phyloP scores from a whole-genome alignment of 2,113 vertebrate species.

The Brevimyrus niger region DNA sequence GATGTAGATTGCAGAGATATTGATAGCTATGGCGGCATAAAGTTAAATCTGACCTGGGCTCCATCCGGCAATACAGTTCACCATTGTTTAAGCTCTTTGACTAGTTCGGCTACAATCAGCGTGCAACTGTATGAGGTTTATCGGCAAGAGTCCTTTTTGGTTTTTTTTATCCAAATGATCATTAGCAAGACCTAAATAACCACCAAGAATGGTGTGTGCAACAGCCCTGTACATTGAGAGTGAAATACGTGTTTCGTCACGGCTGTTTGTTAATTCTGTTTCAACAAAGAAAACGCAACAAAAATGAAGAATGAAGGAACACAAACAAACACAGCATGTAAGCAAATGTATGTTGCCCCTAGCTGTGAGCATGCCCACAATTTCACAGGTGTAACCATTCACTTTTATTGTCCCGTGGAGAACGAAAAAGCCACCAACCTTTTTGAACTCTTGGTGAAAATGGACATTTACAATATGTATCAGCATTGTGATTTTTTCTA shows the following conservation, averaged over 20 bases:
- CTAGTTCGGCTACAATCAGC: neutral
- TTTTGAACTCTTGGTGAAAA: neutral
- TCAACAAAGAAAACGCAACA: neutral
- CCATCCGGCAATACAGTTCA: neutral
- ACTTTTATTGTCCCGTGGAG: conserved; percentile 31
- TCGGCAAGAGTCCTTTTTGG: neutral
- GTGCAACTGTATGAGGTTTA: neutral
- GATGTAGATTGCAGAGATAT: neutral
- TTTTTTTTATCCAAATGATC: neutral
- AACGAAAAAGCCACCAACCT: conserved; percentile 49
- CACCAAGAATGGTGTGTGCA: neutral
- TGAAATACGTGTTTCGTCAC: neutral
- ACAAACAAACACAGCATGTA: neutral
- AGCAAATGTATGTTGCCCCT: neutral
- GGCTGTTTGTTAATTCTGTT: neutral
- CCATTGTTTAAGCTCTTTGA: neutral
- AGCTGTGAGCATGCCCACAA: neutral
- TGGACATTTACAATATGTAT: neutral
- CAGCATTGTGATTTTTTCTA: neutral
- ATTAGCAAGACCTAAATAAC: neutral
- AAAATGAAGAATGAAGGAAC: neutral
- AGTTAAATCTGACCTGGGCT: neutral
- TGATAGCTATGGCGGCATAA: neutral
- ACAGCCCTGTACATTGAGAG: neutral
- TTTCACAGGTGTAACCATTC: neutral